Evolutionary conservation across 2,888 invertebrate genomes (phyloP), one percentile per base, ranked within the genome.

Genomic region (Sphaeridia pumilis): DNA sequence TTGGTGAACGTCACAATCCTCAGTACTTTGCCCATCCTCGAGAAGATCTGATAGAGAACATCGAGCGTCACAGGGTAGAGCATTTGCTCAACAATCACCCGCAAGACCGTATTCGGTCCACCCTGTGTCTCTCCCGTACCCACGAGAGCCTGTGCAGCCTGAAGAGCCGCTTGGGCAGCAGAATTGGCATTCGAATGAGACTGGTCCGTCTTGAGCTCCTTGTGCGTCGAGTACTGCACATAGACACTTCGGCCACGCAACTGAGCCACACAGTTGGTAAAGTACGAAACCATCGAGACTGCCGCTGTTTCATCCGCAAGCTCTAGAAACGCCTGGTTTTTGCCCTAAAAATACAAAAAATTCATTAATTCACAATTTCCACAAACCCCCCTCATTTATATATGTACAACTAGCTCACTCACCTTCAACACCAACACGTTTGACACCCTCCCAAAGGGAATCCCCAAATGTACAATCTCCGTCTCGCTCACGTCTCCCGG

Each of bases 1-100:
- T 98, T 99, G 69, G 92, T 97, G 78, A 98, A 99, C 67, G 97
- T 99, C 71, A 99, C 97, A 69, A 99, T 97, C 76, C 97, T 95
- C 70, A 97, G 80, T 69, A 99, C 95, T 77, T 94, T 95, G 68
- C 98, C 98, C 74, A 88, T 95, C 67, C 95, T 83, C 68, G 93
- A 90, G 80, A 98, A 98, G 74, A 85, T 84, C 79, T 82, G 80
- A 71, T 93, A 87, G 64, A 98, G 81, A 60, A 95, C 89, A 73
- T 99, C 98, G 70, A 99, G 80, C 52, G 93, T 90, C 67, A 98
- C 94, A 47, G 95, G 95, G 73, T 97, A 98, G 67, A 98, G 78
- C 84, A 97, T 87, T 75, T 97, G 93, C 75, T 98, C 98, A 67
- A 99, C 87, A 72, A 98, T 95, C 67, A 98, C 95, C 65, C 98